Base-by-base conservation (phyloP, 2,797 vertebrate genomes). In the Melanotaenia nigrans region DNA sequence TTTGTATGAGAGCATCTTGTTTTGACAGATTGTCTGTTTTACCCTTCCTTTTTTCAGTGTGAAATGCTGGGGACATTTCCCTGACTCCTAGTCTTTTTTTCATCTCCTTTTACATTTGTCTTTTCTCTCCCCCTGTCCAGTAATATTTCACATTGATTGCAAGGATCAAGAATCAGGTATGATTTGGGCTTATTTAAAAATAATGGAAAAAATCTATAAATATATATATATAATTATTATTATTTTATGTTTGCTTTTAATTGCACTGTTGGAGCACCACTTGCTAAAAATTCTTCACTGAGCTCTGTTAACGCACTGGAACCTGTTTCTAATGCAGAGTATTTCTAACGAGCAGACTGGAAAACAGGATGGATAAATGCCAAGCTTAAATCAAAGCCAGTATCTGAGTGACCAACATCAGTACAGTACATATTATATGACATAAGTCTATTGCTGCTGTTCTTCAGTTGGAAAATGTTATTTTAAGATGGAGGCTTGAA, bases 21-120 rank as follows among this genome's bases (percentile, higher is more conserved):
- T 90, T 90, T 88, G 87, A 87, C 89, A 88, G 69, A 78, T 65
- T 83, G 79, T 85, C 83, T 81, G 71, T 73, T 88, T 85, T 77
- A 73, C 75, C 77, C 63, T 69, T 66, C 62, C 55, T 40, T 25
- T 68, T 68, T 76, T 68, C 42, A 49, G 16, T 63, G 60, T 78
- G 58, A 57, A 84, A 71, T 82, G 38, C 73, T 47, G 28, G 61
- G 69, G 67, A 85, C 62, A 61, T 78, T 75, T 85, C 57, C 4
- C 38, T 12, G 5, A 38, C 12, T 77, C 30, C 30, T 30, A 5
- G 30, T 30, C 5, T 30, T 5, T 30, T 30, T 30, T 30, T 30
- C 28, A 4, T 4, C 4, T 30, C 4, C 33, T 79, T 36, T 25
- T 55, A 20, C 38, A 1, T 42, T 64, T 12, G 54, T 63, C 55